A percentile compares a stretch with the other conserved stretches of the same genome.
Evolutionary conservation across 2,797 vertebrate species (phyloP).

Genomic region (Simalia tracyae): DNA sequence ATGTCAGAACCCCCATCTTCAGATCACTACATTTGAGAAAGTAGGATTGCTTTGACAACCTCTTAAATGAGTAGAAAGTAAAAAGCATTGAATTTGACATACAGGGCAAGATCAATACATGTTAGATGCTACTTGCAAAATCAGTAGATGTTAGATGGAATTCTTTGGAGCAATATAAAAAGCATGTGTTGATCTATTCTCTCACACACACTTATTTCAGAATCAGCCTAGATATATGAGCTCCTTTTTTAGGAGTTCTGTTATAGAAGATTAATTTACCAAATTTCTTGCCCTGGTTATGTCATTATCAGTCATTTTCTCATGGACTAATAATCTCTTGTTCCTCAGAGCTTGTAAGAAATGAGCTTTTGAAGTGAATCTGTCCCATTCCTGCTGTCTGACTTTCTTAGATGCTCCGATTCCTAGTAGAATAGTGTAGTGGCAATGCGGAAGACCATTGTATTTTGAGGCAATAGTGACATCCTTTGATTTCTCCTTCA

Average conservation of each 20-base stretch:
- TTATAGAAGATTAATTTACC: conserved; percentile 10
- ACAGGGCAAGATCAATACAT: conserved; percentile 30
- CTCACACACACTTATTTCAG: neutral
- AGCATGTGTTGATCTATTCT: neutral
- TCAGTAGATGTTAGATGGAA: neutral
- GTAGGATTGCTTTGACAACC: neutral
- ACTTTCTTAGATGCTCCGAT: neutral
- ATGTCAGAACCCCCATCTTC: neutral
- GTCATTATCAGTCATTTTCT: neutral
- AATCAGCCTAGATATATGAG: neutral
- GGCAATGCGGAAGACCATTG: too few relatives aligned
- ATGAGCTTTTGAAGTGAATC: neutral
- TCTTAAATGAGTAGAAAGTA: conserved; percentile 24
- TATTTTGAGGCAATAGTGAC: too few relatives aligned
- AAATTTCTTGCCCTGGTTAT: neutral
- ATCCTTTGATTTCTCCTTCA: too few relatives aligned
- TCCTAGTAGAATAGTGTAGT: too few relatives aligned
- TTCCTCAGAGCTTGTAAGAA: neutral
- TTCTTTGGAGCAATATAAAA: conserved; percentile 20
- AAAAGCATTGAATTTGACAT: neutral
- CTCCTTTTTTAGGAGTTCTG: neutral
- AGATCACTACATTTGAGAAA: neutral
- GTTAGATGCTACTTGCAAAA: conserved; percentile 13
- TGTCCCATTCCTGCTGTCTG: neutral
- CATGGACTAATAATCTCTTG: neutral